Percentiles rank a stretch among this genome's conserved stretches.
These are phyloP conservation scores for Acanthurus leucopareius DNA, from an alignment of 2,797 vertebrate species.

Conservation along the genomic window DNA sequence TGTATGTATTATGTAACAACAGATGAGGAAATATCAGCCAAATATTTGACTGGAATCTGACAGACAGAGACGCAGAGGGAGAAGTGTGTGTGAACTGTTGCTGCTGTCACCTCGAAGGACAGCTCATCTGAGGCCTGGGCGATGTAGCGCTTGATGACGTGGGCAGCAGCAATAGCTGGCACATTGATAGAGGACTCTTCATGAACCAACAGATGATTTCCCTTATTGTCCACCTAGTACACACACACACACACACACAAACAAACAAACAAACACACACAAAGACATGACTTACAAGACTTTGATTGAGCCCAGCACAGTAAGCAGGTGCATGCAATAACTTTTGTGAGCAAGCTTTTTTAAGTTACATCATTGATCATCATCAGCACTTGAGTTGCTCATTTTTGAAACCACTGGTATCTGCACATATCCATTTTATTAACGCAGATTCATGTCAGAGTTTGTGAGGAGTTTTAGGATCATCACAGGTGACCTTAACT, in stretches of 20 bases:
- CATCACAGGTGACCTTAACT: too few species aligned
- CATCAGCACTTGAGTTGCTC: too few species aligned
- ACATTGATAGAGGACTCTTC: conserved; percentile 99
- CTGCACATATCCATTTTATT: too few species aligned
- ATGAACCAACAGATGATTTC: conserved; percentile 96
- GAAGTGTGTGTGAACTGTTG: not conserved
- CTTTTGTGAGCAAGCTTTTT: too few species aligned
- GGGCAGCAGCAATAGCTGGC: conserved; percentile 97
- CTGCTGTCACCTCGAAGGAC: conserved; percentile 92
- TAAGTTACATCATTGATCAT: too few species aligned
- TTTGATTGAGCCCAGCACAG: too few species aligned
- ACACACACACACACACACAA: conserved; percentile 26
- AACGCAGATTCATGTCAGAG: too few species aligned
- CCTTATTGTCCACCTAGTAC: conserved; percentile 96
- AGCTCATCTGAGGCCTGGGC: conserved; percentile 96
- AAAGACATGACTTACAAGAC: conserved; percentile 15
- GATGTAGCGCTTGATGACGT: conserved; percentile 97
- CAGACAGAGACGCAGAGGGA: too few species aligned
- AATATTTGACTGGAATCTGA: conserved; percentile 6
- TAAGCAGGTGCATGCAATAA: too few species aligned
- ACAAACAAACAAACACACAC: conserved; percentile 15
- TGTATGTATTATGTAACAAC: not conserved
- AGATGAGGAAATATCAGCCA: not conserved
- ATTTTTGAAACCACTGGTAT: too few species aligned
- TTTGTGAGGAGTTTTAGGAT: too few species aligned